Evolutionary conservation across 92 coral and sea anemone genomes (phyloP), one percentile per base, ranked within the genome.

Genomic region (Siderastrea siderea): DNA sequence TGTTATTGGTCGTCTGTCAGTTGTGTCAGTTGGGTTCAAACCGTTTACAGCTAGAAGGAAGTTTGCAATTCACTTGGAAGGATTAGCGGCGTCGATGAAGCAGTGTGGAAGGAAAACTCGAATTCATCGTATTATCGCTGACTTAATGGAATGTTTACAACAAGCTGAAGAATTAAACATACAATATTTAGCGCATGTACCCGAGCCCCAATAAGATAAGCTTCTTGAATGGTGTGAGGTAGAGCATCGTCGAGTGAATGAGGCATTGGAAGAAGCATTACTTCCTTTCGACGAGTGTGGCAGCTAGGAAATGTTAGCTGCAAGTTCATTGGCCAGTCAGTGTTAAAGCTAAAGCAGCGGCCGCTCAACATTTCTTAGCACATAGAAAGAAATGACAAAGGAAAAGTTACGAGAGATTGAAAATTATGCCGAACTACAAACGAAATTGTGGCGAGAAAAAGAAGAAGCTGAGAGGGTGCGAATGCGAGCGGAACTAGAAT

Each of bases 181-280:
- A 66, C 38, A 26, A 26, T 26, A 26, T 26, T 26, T 26, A 26
- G 38, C 38, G 38, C 38, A 26, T 26, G 38, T 26, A 26, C 38
- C n/a, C n/a, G n/a, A n/a, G n/a, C n/a, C n/a, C n/a, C 38, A 26
- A 26, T 26, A 26, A 26, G 38, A 76, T 70, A 70, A 72, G 45
- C 1, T 72, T 8, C 44, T 72, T 8, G 77, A 49, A 17, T 72
- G 77, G 60, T 72, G 11, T 50, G 73, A 71, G 26, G 75, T 48
- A 2, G 19, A 48, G 55, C 47, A 12, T 47, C 7, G 75, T 50
- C 57, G 60, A 50, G 59, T 72, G 2, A 72, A 49, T 19, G 77
- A 72, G 2, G 77, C 77, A 72, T 50, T 72, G 9, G 60, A 49
- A 49, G 77, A 72, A n/a, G 77, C 60, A 49, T 4, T 49, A 50